Conservation (phyloP, 1,140 invertebrate species). For the Sycobia sp. region DNA sequence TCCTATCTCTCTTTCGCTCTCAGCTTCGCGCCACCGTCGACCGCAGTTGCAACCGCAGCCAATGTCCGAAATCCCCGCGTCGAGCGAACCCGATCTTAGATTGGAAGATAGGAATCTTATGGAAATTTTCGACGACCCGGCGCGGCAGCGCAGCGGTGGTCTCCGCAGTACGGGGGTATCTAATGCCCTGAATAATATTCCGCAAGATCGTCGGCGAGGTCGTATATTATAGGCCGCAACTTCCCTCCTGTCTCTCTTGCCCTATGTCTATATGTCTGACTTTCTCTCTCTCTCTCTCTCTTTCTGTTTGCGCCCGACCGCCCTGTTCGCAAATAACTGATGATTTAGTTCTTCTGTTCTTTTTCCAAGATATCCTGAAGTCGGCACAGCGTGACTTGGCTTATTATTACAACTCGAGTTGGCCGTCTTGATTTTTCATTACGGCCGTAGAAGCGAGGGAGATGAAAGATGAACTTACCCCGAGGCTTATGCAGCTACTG, state of each 20-base stretch:
- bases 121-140: conserved; percentile 44
- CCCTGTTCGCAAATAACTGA: too few relatives aligned
- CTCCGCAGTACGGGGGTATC: too few relatives aligned
- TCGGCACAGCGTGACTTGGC: background rate
- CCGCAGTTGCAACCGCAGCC: background rate
- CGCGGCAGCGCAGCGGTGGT: background rate
- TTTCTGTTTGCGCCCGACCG: too few relatives aligned
- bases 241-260: too few relatives aligned
- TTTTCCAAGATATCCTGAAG: conserved; percentile 9
- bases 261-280: too few relatives aligned
- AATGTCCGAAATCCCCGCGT: background rate
- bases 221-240: conserved; percentile 42
- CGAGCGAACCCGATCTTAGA: conserved; percentile 38
- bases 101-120: conserved; percentile 54
- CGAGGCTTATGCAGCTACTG: too few relatives aligned
- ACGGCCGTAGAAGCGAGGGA: too few relatives aligned
- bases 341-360: conserved; percentile 50
- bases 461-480: conserved; percentile 28
- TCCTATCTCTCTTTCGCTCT: too few relatives aligned
- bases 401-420: too few relatives aligned
- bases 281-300: background rate
- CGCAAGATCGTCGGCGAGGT: conserved; percentile 42
- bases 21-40: too few relatives aligned
- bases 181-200: conserved; percentile 56
- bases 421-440: conserved; percentile 29